phyloP scores from a whole-genome alignment of 2,797 vertebrate genomes.

The Poeciliopsis paucimaculata region DNA sequence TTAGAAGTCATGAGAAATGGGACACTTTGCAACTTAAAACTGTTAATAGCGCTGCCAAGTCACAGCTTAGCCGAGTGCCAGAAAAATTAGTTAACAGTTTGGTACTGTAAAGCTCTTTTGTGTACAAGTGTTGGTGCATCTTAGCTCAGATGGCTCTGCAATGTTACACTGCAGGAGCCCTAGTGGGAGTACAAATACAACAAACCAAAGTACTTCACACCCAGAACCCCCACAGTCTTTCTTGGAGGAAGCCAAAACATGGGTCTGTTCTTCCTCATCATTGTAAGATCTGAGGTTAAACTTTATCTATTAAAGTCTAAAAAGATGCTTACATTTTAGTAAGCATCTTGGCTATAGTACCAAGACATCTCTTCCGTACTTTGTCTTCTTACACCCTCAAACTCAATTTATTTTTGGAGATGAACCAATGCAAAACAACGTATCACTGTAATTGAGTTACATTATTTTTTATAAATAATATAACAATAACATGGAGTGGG shows the following conservation, averaged over 20 bases:
- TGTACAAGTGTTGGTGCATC: slow-evolving; percentile 51
- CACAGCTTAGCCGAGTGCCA: slow-evolving; percentile 57
- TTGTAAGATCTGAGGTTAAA: slow-evolving; percentile 26
- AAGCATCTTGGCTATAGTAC: not conserved
- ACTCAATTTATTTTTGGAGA: not conserved
- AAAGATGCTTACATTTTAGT: not conserved
- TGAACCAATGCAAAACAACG: not conserved
- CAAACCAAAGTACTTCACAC: slow-evolving; percentile 65
- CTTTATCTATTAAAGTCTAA: slow-evolving; percentile 17
- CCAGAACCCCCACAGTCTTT: slow-evolving; percentile 57
- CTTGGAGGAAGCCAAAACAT: slow-evolving; percentile 44
- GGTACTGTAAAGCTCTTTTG: slow-evolving; percentile 68
- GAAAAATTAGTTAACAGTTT: slow-evolving; percentile 66
- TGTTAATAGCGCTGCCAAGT: slow-evolving; percentile 71
- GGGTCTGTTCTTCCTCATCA: slow-evolving; percentile 37
- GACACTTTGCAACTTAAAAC: slow-evolving; percentile 61
- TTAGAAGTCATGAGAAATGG: slow-evolving; percentile 53
- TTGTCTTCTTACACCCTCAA: not conserved
- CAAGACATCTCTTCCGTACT: not conserved
- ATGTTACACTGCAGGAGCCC: slow-evolving; percentile 61
- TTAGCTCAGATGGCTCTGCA: slow-evolving; percentile 74
- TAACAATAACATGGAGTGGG: not conserved
- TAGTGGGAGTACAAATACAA: slow-evolving; percentile 68
- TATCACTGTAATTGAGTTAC: not conserved
- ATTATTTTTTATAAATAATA: not conserved